phyloP scores from a whole-genome alignment of 2,888 invertebrate genomes.

The Margaritifera margaritifera region DNA sequence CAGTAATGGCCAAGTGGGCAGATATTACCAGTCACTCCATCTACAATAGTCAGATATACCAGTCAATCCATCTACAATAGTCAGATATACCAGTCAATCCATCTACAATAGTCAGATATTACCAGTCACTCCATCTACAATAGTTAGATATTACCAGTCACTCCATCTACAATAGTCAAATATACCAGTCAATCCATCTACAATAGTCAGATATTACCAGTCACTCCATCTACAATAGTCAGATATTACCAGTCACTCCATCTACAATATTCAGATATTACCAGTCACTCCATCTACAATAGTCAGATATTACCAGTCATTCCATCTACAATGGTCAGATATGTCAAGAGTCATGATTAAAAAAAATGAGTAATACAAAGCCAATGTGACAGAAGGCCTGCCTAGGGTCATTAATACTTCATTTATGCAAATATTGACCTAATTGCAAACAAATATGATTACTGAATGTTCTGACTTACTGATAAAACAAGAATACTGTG shows the following conservation, averaged over 20 bases:
- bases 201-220: constrained; percentile 68
- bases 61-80: constrained; percentile 60
- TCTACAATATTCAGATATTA: constrained; percentile 46
- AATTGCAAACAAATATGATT: not conserved
- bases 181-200: no score
- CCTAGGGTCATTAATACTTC: not conserved
- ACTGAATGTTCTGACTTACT: no score
- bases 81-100: constrained; percentile 2
- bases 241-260: constrained; percentile 64
- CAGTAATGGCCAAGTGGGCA: constrained; percentile 67
- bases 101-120: no score
- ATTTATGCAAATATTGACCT: not conserved
- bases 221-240: constrained; percentile 61
- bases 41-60: constrained; percentile 37
- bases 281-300: no score
- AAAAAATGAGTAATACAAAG: not conserved
- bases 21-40: constrained; percentile 64
- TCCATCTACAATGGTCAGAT: constrained; percentile 52
- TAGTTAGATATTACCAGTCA: constrained; percentile 60
- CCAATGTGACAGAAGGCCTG: not conserved
- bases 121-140: constrained; percentile 66
- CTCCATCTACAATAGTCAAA: constrained; percentile 52
- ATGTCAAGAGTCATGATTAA: constrained; percentile 1
- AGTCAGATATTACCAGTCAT: constrained; percentile 67
- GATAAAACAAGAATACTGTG: no score